A percentile compares a stretch with the other conserved stretches of the same genome.
These are phyloP conservation scores for Helicoverpa zea DNA, from an alignment of 1,140 invertebrate species.

Conservation along the genomic window DNA sequence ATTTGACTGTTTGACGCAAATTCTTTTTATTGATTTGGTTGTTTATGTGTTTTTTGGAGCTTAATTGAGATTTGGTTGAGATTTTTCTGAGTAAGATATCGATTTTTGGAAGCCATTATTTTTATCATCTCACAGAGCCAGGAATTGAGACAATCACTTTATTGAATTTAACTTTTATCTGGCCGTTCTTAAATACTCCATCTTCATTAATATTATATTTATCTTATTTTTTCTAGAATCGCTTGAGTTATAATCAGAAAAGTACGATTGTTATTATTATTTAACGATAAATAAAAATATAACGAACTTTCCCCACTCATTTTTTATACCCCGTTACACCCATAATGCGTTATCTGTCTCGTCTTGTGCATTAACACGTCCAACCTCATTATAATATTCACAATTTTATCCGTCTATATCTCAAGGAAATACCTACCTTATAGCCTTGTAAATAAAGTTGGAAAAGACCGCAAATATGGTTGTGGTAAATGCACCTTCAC, in stretches of 20 bases:
- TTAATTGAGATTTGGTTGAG: background rate
- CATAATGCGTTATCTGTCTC: constrained; percentile 73
- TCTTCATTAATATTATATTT: too few relatives aligned
- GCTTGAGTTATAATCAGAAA: background rate
- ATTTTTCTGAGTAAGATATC: too few relatives aligned
- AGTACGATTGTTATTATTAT: background rate
- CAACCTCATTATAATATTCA: constrained; percentile 76
- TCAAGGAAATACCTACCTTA: constrained; percentile 20
- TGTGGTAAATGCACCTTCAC: constrained; percentile 16
- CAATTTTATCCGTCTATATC: constrained; percentile 14
- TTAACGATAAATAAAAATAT: background rate
- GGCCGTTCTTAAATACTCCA: too few relatives aligned
- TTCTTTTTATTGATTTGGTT: background rate
- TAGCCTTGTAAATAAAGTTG: constrained; percentile 3
- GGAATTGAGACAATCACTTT: too few relatives aligned
- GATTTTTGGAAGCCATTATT: too few relatives aligned
- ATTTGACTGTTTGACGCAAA: background rate
- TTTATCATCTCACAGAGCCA: too few relatives aligned
- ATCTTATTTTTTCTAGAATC: too few relatives aligned
- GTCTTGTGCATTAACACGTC: constrained; percentile 78
- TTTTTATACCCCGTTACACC: constrained; percentile 56
- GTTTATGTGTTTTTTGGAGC: background rate
- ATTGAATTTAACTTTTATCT: too few relatives aligned
- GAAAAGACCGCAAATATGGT: background rate
- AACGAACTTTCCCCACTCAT: constrained; percentile 36